Conservation (phyloP, 2,113 vertebrate species). For the Blennius ocellaris region DNA sequence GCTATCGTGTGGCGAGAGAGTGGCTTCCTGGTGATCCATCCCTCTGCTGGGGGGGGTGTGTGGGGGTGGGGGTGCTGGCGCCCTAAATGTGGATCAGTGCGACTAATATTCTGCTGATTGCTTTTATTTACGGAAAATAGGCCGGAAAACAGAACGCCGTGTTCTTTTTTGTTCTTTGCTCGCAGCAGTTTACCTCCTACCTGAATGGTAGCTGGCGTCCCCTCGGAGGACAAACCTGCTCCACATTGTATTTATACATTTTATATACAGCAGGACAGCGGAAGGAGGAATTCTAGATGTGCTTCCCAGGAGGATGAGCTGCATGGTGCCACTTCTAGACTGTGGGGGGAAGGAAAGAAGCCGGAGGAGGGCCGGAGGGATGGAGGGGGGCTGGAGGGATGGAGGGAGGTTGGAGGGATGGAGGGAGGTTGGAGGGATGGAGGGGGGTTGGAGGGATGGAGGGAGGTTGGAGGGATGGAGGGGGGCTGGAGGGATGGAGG, state of each 20-base stretch:
- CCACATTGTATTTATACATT: slow-evolving; percentile 74
- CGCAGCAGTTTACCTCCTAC: slow-evolving; percentile 52
- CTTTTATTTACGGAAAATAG: slow-evolving; percentile 62
- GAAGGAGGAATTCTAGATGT: slow-evolving; percentile 81
- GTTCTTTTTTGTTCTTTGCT: slow-evolving; percentile 22
- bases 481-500: too few species aligned
- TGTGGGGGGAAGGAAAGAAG: slow-evolving; percentile 13
- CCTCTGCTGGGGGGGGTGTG: slow-evolving; percentile 33
- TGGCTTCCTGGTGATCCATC: slow-evolving; percentile 26
- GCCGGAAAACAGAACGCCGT: slow-evolving; percentile 44
- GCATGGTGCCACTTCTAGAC: slow-evolving; percentile 68
- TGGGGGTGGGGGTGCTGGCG: slow-evolving; percentile 7
- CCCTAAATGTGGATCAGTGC: slow-evolving; percentile 60
- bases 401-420: too few species aligned
- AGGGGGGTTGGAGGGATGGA: too few species aligned
- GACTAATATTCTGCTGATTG: slow-evolving; percentile 66
- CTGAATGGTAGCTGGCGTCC: slow-evolving; percentile 57
- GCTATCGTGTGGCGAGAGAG: slow-evolving; percentile 28
- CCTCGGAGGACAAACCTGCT: slow-evolving; percentile 58
- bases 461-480: too few species aligned
- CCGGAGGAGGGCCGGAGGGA: too few species aligned
- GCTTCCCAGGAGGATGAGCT: slow-evolving; percentile 60
- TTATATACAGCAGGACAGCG: slow-evolving; percentile 69
- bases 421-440: too few species aligned
- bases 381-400: too few species aligned